Evolutionary conservation across 1,140 invertebrate genomes (phyloP).

Genomic region (Saxidomus purpurata): DNA sequence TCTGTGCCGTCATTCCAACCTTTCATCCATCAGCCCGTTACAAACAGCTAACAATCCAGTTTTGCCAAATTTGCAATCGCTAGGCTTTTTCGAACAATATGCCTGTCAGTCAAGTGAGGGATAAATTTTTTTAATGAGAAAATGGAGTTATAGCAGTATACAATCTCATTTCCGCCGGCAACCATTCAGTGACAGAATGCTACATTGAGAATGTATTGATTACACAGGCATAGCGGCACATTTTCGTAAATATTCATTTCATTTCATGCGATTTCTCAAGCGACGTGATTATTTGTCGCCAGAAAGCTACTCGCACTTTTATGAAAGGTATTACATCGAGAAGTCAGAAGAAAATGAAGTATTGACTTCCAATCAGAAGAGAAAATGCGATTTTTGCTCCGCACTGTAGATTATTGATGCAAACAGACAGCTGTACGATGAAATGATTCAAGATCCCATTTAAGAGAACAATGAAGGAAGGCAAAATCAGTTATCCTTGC

Average conservation of each 20-base stretch:
- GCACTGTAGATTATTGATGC: constrained; percentile 6
- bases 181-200: constrained; percentile 17
- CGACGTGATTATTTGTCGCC: constrained; percentile 25
- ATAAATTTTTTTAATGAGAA: constrained; percentile 47
- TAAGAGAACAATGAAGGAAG: neutral
- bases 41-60: constrained; percentile 12
- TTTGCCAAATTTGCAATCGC: constrained; percentile 32
- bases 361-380: constrained; percentile 55
- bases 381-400: constrained; percentile 40
- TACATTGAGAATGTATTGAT: constrained; percentile 31
- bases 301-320: neutral
- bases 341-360: constrained; percentile 47
- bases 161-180: constrained; percentile 27
- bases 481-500: neutral
- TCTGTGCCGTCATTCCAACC: neutral
- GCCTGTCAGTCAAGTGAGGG: constrained; percentile 12
- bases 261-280: constrained; percentile 48
- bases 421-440: neutral
- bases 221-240: constrained; percentile 2
- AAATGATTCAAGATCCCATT: constrained; percentile 12
- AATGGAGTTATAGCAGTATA: neutral
- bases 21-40: neutral
- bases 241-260: constrained; percentile 62
- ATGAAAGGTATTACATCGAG: constrained; percentile 43
- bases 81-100: constrained; percentile 16